Evolutionary conservation across 2,888 invertebrate species (phyloP), one percentile per base, ranked within the genome.

Genomic region (Tetrapedia diversipes): DNA sequence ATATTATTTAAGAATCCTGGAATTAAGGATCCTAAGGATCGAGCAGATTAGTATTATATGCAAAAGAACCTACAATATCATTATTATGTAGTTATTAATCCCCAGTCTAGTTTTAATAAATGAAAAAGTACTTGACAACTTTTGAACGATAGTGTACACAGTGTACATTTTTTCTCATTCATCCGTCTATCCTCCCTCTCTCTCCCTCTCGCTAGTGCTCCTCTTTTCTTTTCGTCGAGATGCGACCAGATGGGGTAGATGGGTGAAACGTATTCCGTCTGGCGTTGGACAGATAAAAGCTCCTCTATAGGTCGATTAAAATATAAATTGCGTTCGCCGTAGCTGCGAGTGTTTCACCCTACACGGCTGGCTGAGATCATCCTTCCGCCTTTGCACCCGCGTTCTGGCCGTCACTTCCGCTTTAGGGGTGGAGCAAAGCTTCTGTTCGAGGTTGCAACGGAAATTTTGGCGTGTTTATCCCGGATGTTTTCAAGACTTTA

Each of bases 261-360:
- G 85, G 82, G 75, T 45, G 51, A 76, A 71, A 66, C 84, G 85
- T 88, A 64, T 53, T 29, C 51, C 83, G 89, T 82, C 88, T 88
- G 88, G 86, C 86, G 82, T 85, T 85, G 86, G 81, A 82, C 86
- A 87, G 89, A 90, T 90, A 89, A 89, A 88, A 70, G 59, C 63
- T 54, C 43, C 39, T 63, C 59, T 56, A 66, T 66, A 16, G 57
- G 34, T 73, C 68, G 78, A 79, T 79, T 78, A 69, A 77, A 78
- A 78, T 78, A 79, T 77, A 67, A 77, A 77, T 79, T 71, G 78
- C 41, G 66, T 51, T 27, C 37, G 37, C 14, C 10, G 66, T 19
- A 32, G 47, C 29, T n/a, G n/a, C 16, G n/a, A 45, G 43, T 43
- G 34, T 41, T 60, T 49, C 67, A 27, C 51, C 51, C 67, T 51